Percentiles rank a stretch among this genome's conserved stretches.
These are phyloP conservation scores for Episyrphus balteatus DNA, from an alignment of 1,140 invertebrate species.

Conservation along the genomic window DNA sequence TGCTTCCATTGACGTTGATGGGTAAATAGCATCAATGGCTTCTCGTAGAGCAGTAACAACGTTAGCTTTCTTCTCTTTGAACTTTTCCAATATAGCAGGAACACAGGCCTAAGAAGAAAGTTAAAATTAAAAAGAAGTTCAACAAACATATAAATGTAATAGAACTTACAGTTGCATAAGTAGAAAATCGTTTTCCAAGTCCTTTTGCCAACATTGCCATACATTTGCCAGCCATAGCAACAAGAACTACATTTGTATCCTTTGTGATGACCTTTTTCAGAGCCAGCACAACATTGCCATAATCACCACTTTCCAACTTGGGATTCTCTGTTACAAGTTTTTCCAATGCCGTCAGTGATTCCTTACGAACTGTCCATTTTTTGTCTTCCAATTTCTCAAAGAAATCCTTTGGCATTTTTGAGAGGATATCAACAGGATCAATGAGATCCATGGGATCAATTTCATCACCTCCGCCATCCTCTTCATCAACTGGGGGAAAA, in stretches of 20 bases:
- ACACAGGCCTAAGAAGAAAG: conserved; percentile 47
- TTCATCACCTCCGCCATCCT: conserved; percentile 50
- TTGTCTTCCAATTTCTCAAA: conserved; percentile 91
- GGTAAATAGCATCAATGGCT: conserved; percentile 84
- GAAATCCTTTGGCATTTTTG: conserved; percentile 90
- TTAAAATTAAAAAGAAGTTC: background rate
- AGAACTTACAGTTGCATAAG: conserved; percentile 54
- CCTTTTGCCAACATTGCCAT: conserved; percentile 73
- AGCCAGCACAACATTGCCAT: conserved; percentile 75
- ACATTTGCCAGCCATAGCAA: conserved; percentile 77
- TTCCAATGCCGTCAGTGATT: conserved; percentile 74
- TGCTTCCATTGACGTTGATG: conserved; percentile 71
- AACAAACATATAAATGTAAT: background rate
- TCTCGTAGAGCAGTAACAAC: conserved; percentile 79
- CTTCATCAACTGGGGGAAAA: conserved; percentile 31
- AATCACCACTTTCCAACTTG: conserved; percentile 84
- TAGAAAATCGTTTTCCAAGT: conserved; percentile 76
- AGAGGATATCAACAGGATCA: conserved; percentile 84
- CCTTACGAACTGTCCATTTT: conserved; percentile 96
- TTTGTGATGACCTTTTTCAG: conserved; percentile 90
- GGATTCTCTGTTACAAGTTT: conserved; percentile 66
- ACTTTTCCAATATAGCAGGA: conserved; percentile 81
- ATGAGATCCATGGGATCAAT: conserved; percentile 86
- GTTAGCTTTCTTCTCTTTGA: conserved; percentile 93
- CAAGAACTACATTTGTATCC: conserved; percentile 91